phyloP scores from a whole-genome alignment of 2,888 invertebrate genomes.

The Deilephila porcellus region DNA sequence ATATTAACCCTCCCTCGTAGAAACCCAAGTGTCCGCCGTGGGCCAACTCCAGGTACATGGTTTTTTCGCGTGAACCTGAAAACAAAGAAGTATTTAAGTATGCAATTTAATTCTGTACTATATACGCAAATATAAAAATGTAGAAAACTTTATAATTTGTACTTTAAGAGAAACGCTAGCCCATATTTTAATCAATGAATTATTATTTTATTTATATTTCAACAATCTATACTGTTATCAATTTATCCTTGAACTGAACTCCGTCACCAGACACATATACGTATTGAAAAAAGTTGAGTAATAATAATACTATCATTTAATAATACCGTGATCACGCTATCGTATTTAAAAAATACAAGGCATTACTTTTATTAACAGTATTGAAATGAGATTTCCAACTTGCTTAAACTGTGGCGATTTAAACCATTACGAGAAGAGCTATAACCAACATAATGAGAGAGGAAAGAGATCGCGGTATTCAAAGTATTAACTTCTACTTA shows the following conservation, averaged over 20 bases:
- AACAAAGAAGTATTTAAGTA: background rate
- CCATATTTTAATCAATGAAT: background rate
- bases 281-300: background rate
- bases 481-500: no score
- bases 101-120: background rate
- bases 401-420: no score
- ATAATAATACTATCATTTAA: background rate
- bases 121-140: no score
- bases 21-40: constrained; percentile 98
- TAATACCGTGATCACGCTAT: background rate
- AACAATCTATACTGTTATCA: constrained; percentile 5
- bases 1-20: constrained; percentile 94
- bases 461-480: no score
- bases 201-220: background rate
- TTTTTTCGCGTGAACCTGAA: constrained; percentile 87
- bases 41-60: constrained; percentile 91
- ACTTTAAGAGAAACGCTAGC: no score
- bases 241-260: constrained; percentile 2
- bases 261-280: no score
- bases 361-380: no score
- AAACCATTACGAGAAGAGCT: no score
- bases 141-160: no score
- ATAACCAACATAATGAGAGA: no score
- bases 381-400: no score
- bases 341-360: no score